Percentiles rank a stretch among this genome's conserved stretches.
phyloP scores from a whole-genome alignment of 2,113 vertebrate species.

The Myiagra hebetior region DNA sequence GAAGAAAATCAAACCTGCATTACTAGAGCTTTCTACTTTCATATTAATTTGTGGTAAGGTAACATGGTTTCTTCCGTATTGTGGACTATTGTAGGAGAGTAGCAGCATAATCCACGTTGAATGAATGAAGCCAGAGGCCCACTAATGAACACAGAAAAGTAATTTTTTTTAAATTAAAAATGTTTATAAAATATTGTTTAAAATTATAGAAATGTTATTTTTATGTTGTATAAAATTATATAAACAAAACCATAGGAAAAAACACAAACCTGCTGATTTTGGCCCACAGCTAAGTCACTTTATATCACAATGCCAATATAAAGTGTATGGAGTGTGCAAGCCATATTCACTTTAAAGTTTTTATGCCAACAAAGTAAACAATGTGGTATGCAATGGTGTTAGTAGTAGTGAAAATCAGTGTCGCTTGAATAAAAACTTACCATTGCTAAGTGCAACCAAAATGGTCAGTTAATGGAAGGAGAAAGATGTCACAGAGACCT shows the following conservation, averaged over 20 bases:
- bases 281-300: neutral
- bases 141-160: neutral
- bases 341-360: neutral
- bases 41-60: neutral
- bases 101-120: neutral
- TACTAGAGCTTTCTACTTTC: neutral
- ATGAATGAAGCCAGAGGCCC: neutral
- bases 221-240: neutral
- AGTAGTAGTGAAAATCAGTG: neutral
- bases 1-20: neutral
- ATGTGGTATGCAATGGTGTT: neutral
- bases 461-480: neutral
- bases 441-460: neutral
- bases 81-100: neutral
- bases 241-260: neutral
- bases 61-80: neutral
- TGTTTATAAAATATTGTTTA: neutral
- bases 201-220: neutral
- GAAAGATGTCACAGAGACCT: neutral
- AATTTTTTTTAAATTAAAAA: neutral
- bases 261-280: neutral
- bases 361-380: neutral
- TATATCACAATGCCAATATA: neutral
- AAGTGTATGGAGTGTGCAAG: neutral
- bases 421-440: neutral